A percentile compares a stretch with the other conserved stretches of the same genome.
These are phyloP conservation scores for Muscicapa adusta DNA, from an alignment of 2,113 vertebrate species.

Conservation along the genomic window DNA sequence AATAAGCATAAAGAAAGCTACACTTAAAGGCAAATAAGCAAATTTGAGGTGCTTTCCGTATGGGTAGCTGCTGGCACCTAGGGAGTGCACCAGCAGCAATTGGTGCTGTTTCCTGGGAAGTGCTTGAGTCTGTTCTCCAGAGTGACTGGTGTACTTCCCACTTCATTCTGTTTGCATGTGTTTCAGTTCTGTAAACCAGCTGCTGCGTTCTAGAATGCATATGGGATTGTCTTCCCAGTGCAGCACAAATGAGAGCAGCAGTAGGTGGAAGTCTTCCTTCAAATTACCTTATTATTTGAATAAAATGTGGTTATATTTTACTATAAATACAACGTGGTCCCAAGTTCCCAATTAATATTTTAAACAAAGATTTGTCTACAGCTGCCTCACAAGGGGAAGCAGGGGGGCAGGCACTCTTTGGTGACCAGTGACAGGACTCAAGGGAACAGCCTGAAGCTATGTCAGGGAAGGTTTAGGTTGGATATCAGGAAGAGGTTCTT, in stretches of 20 bases:
- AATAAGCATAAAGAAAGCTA: background rate
- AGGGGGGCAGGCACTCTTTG: background rate
- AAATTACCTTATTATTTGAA: background rate
- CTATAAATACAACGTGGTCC: background rate
- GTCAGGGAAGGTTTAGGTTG: background rate
- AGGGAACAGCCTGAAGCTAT: background rate
- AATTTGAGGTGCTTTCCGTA: background rate
- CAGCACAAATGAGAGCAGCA: background rate
- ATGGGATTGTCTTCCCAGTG: background rate
- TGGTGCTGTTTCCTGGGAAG: background rate
- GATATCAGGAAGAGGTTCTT: background rate
- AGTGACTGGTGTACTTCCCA: background rate
- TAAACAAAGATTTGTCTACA: background rate
- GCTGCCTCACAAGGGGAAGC: background rate
- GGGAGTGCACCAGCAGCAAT: background rate
- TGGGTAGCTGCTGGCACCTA: accelerated
- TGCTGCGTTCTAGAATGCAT: background rate
- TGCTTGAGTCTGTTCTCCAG: background rate
- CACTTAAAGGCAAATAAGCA: background rate
- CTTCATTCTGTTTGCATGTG: background rate
- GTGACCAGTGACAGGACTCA: background rate
- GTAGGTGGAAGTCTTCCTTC: background rate
- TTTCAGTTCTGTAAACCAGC: background rate
- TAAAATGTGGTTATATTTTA: background rate
- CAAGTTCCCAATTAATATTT: background rate